These are phyloP conservation scores for Wasmannia auropunctata DNA, from an alignment of 1,140 invertebrate species.

Conservation along the genomic window DNA sequence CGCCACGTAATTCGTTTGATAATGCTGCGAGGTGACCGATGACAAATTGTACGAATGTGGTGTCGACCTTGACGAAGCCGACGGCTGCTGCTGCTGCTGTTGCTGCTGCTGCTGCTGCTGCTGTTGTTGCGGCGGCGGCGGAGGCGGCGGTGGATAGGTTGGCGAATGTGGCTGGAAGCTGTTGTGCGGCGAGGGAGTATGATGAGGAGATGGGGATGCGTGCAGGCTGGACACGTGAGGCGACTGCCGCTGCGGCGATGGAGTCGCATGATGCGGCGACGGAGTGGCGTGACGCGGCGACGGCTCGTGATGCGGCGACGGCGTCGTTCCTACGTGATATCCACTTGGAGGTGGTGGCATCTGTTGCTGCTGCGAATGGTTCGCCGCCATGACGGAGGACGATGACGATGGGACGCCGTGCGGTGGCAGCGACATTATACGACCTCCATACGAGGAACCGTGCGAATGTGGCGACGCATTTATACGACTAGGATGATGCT, in stretches of 20 bases:
- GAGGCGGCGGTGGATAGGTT: constrained; percentile 80
- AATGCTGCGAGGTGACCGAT: constrained; percentile 75
- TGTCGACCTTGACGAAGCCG: constrained; percentile 61
- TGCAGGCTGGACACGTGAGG: constrained; percentile 77
- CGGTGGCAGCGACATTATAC: constrained; percentile 67
- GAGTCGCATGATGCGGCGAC: constrained; percentile 71
- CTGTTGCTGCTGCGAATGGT: constrained; percentile 65
- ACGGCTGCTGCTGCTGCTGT: not conserved
- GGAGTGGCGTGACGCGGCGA: constrained; percentile 68
- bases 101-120: not conserved
- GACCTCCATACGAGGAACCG: constrained; percentile 65
- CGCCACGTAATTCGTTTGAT: constrained; percentile 72
- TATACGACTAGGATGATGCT: constrained; percentile 75
- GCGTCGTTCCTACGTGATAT: constrained; percentile 69
- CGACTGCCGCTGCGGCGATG: constrained; percentile 78
- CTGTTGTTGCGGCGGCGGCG: constrained; percentile 14
- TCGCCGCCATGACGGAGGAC: constrained; percentile 70
- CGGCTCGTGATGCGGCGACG: constrained; percentile 70
- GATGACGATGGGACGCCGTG: constrained; percentile 66
- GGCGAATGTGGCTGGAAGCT: constrained; percentile 81
- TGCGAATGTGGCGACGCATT: constrained; percentile 64
- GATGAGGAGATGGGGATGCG: constrained; percentile 73
- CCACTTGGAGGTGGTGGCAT: constrained; percentile 73
- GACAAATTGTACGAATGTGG: constrained; percentile 74
- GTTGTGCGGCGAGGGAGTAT: constrained; percentile 77